A percentile compares a stretch with the other conserved stretches of the same genome.
Conservation (phyloP, 2,113 vertebrate species). For the Perca fluviatilis region DNA sequence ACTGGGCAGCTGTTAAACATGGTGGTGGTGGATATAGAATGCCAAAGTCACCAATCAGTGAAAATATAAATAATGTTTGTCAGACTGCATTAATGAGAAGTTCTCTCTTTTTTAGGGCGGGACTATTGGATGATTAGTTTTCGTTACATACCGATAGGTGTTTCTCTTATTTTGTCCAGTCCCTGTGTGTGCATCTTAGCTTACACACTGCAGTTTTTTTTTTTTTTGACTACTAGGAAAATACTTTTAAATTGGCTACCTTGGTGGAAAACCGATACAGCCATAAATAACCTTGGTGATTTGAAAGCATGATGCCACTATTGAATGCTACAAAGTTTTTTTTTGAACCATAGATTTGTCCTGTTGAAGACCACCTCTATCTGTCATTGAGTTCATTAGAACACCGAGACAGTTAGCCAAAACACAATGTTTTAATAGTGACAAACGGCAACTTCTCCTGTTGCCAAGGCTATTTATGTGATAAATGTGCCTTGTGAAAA, state of each 20-base stretch:
- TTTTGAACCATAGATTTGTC: conserved; percentile 24
- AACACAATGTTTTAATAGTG: conserved; percentile 69
- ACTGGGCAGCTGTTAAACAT: conserved; percentile 9
- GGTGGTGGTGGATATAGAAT: background rate
- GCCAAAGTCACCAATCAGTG: background rate
- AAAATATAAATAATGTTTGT: background rate
- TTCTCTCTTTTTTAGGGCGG: too few species aligned
- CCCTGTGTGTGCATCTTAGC: background rate
- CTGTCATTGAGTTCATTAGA: conserved; percentile 53
- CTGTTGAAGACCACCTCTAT: conserved; percentile 30
- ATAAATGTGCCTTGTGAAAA: conserved; percentile 71
- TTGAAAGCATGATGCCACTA: conserved; percentile 7
- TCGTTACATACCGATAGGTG: too few species aligned
- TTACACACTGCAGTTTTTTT: background rate
- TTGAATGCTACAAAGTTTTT: background rate
- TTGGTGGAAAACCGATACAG: background rate
- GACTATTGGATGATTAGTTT: too few species aligned
- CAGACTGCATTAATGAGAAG: background rate
- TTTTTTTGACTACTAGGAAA: background rate
- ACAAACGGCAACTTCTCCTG: conserved; percentile 56
- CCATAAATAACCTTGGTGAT: conserved; percentile 9
- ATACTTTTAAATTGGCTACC: background rate
- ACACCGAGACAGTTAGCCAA: conserved; percentile 36
- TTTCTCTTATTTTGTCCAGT: background rate
- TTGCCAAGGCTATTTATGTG: conserved; percentile 65